These are phyloP conservation scores for Leptinotarsa tumamoca DNA, from an alignment of 2,888 invertebrate genomes.

Conservation along the genomic window DNA sequence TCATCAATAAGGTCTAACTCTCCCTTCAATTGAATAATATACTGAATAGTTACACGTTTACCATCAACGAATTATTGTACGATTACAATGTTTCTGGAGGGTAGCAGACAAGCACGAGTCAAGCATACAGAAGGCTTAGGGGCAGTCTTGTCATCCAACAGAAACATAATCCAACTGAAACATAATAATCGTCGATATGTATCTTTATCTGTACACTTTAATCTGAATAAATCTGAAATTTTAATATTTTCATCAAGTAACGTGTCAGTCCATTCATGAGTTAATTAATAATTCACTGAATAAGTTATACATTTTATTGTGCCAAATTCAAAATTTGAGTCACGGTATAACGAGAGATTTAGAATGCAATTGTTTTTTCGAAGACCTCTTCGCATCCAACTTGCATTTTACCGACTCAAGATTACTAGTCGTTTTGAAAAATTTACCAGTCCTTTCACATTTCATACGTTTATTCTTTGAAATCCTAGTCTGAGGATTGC, in stretches of 20 bases:
- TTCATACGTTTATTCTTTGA: conserved; percentile 29
- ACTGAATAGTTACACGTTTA: too few species aligned
- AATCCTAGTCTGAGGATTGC: conserved; percentile 4
- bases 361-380: conserved; percentile 26
- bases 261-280: not conserved
- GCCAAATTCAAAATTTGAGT: conserved; percentile 10
- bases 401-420: conserved; percentile 22
- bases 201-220: too few species aligned
- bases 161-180: too few species aligned
- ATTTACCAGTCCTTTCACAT: conserved; percentile 25
- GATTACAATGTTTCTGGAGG: too few species aligned
- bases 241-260: not conserved
- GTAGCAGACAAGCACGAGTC: too few species aligned
- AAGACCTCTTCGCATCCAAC: conserved; percentile 10
- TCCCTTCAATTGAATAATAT: too few species aligned
- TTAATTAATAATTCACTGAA: not conserved
- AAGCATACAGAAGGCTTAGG: too few species aligned
- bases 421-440: conserved; percentile 36
- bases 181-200: too few species aligned
- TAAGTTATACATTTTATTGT: conserved; percentile 5
- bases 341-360: conserved; percentile 19
- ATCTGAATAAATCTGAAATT: too few species aligned
- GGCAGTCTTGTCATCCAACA: too few species aligned
- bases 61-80: too few species aligned
- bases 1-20: too few species aligned